phyloP scores from a whole-genome alignment of 1,140 invertebrate genomes.

The Papilio polyxenes region DNA sequence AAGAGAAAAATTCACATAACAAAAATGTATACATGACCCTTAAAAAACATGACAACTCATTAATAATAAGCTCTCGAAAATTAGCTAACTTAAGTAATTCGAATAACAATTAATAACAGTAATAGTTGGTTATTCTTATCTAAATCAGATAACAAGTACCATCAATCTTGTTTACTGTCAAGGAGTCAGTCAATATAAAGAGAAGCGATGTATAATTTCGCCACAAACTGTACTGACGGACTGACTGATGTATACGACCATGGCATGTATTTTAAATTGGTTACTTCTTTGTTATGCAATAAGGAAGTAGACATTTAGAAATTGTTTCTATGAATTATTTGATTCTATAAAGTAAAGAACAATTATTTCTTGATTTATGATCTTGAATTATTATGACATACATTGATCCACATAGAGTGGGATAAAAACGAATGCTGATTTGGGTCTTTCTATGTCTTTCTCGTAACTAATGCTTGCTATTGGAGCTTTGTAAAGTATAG shows the following conservation, averaged over 20 bases:
- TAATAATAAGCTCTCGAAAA: not conserved
- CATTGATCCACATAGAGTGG: too few species aligned
- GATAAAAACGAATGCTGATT: too few species aligned
- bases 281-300: constrained; percentile 32
- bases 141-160: constrained; percentile 29
- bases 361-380: not conserved
- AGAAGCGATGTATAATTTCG: constrained; percentile 6
- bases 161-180: constrained; percentile 7
- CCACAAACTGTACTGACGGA: not conserved
- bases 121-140: not conserved
- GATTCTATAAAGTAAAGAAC: not conserved
- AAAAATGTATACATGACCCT: not conserved
- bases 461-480: too few species aligned
- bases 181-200: not conserved
- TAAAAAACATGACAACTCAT: not conserved
- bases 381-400: not conserved
- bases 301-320: constrained; percentile 1
- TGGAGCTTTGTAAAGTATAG: too few species aligned
- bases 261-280: constrained; percentile 34
- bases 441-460: too few species aligned
- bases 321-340: constrained; percentile 4
- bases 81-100: not conserved
- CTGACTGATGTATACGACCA: constrained; percentile 19
- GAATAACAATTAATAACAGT: not conserved
- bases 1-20: too few species aligned